These are phyloP conservation scores for Phorcus lineatus DNA, from an alignment of 2,888 invertebrate genomes.

Conservation along the genomic window DNA sequence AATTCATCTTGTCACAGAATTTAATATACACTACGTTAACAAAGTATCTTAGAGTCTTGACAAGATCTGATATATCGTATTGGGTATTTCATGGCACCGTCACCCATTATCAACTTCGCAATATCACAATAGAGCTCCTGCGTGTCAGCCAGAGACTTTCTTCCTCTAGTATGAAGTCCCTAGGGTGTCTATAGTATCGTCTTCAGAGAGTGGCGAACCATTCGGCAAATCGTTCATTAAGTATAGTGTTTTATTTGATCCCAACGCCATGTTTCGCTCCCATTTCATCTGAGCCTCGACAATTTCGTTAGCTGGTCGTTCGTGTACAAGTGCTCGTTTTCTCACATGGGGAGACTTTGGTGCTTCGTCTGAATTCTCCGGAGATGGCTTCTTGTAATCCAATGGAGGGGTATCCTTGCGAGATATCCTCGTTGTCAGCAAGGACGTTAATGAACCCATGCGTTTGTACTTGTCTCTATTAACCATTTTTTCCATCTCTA, in stretches of 20 bases:
- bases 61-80: no score
- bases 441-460: slow-evolving; percentile 31
- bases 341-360: slow-evolving; percentile 29
- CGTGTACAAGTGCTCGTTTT: slow-evolving; percentile 34
- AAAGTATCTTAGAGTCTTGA: no score
- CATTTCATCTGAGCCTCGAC: slow-evolving; percentile 36
- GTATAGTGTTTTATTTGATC: background rate
- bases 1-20: no score
- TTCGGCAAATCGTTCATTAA: background rate
- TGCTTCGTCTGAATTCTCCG: slow-evolving; percentile 14
- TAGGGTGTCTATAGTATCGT: background rate
- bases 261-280: slow-evolving; percentile 31
- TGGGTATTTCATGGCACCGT: no score
- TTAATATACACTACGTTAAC: no score
- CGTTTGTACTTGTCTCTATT: slow-evolving; percentile 13
- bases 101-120: no score
- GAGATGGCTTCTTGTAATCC: background rate
- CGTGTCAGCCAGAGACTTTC: no score
- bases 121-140: no score
- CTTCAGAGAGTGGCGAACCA: background rate
- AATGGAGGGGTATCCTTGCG: background rate
- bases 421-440: slow-evolving; percentile 25
- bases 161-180: background rate
- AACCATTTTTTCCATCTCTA: slow-evolving; percentile 21
- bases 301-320: slow-evolving; percentile 30